Evolutionary conservation across 1,140 invertebrate species (phyloP).

Genomic region (Drosophila persimilis): DNA sequence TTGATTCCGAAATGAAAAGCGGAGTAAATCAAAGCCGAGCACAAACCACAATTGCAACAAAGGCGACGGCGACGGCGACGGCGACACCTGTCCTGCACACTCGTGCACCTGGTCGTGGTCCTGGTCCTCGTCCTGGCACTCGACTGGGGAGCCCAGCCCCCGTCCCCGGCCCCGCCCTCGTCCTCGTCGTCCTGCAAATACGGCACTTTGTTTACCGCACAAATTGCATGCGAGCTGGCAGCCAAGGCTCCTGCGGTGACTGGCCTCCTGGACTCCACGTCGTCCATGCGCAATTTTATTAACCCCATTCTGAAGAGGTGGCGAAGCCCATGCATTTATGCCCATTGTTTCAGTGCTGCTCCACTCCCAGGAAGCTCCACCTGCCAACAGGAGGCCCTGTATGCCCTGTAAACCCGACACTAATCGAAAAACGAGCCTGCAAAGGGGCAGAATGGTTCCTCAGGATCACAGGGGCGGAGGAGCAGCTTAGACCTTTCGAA

Average conservation of each 20-base stretch:
- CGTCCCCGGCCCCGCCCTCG: not conserved
- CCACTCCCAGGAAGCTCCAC: conserved; percentile 4
- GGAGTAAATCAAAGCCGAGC: conserved; percentile 34
- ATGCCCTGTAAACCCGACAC: too few species aligned
- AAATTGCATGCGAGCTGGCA: conserved; percentile 56
- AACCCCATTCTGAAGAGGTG: conserved; percentile 62
- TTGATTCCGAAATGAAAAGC: conserved; percentile 53
- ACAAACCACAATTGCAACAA: conserved; percentile 22
- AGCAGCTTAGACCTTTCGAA: too few species aligned
- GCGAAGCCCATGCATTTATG: conserved; percentile 46
- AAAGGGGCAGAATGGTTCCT: too few species aligned
- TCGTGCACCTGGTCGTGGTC: not conserved
- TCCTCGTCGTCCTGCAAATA: not conserved
- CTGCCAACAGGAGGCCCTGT: too few species aligned
- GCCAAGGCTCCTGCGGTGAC: conserved; percentile 36
- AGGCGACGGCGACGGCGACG: conserved; percentile 13
- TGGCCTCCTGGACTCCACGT: conserved; percentile 3
- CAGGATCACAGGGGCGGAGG: too few species aligned
- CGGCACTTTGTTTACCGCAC: conserved; percentile 48
- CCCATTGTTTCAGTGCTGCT: conserved; percentile 50
- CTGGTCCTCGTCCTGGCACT: conserved; percentile 11
- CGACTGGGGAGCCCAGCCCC: conserved; percentile 11
- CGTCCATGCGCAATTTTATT: conserved; percentile 69
- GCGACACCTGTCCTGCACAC: conserved; percentile 27
- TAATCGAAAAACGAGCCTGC: too few species aligned